phyloP scores from a whole-genome alignment of 1,140 invertebrate genomes.

The Pinna nobilis region DNA sequence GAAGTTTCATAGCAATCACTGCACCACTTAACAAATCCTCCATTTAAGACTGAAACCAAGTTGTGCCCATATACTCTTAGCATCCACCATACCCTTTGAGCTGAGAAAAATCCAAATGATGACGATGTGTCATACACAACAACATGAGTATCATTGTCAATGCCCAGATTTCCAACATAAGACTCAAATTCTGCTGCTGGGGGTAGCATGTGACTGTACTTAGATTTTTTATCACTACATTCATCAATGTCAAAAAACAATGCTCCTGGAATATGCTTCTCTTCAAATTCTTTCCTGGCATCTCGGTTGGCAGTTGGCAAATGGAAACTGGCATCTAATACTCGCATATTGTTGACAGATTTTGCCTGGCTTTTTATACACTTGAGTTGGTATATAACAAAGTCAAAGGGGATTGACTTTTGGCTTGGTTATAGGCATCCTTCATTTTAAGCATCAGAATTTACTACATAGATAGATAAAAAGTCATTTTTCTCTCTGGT shows the following conservation, averaged over 20 bases:
- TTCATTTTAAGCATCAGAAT: no score
- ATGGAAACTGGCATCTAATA: slow-evolving; percentile 5
- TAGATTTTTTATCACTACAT: slow-evolving; percentile 56
- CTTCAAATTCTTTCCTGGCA: slow-evolving; percentile 53
- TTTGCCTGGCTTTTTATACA: no score
- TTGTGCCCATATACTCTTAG: slow-evolving; percentile 69
- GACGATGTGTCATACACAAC: slow-evolving; percentile 70
- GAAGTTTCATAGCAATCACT: slow-evolving; percentile 42
- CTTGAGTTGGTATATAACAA: no score
- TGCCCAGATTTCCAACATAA: slow-evolving; percentile 69
- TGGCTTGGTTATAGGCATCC: no score
- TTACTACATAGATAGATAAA: no score
- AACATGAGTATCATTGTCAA: slow-evolving; percentile 68
- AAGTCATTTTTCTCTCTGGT: no score
- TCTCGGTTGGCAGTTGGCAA: slow-evolving; percentile 47
- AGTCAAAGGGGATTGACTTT: no score
- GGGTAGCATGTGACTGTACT: slow-evolving; percentile 64
- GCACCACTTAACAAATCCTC: slow-evolving; percentile 67
- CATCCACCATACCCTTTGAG: slow-evolving; percentile 71
- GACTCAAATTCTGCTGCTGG: slow-evolving; percentile 58
- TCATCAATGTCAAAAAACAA: slow-evolving; percentile 70
- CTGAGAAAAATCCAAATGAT: slow-evolving; percentile 65
- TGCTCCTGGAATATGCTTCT: slow-evolving; percentile 68
- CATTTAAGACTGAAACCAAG: slow-evolving; percentile 66
- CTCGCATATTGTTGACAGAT: slow-evolving; percentile 4